phyloP scores from a whole-genome alignment of 2,888 invertebrate species.

The Tineola bisselliella region DNA sequence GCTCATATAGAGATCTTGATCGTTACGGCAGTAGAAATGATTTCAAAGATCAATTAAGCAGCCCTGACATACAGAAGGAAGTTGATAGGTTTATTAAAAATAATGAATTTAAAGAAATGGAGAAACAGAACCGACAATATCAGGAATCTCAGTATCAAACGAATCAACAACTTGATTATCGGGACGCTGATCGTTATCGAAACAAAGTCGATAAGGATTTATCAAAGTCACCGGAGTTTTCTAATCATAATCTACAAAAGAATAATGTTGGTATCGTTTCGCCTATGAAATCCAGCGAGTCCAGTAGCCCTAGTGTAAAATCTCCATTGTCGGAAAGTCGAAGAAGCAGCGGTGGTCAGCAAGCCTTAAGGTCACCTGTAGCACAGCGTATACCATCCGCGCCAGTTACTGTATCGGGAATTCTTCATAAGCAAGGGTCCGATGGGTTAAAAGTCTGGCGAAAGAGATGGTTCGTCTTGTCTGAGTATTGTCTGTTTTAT shows the following conservation, averaged over 20 bases:
- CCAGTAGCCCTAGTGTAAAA: conserved; percentile 55
- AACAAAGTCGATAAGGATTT: conserved; percentile 41
- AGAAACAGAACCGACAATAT: conserved; percentile 46
- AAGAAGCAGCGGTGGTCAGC: conserved; percentile 62
- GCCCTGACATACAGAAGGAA: conserved; percentile 50
- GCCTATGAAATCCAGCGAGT: conserved; percentile 56
- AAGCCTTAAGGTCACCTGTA: conserved; percentile 80
- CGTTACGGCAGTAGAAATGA: conserved; percentile 56
- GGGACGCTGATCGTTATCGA: conserved; percentile 44
- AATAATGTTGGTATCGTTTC: conserved; percentile 38
- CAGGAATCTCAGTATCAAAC: conserved; percentile 51
- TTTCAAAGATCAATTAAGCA: conserved; percentile 45
- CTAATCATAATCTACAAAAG: conserved; percentile 38
- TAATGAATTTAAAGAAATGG: conserved; percentile 49
- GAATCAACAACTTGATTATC: conserved; percentile 40
- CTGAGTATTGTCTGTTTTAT: conserved; percentile 93
- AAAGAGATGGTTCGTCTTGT: conserved; percentile 93
- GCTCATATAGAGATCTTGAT: conserved; percentile 56
- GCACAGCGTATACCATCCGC: conserved; percentile 87
- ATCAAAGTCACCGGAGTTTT: conserved; percentile 43
- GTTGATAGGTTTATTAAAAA: conserved; percentile 47
- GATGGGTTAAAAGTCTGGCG: conserved; percentile 95
- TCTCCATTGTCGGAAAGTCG: conserved; percentile 62
- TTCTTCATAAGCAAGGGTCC: conserved; percentile 92
- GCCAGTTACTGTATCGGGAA: conserved; percentile 86